These are phyloP conservation scores for Takifugu ocellatus DNA, from an alignment of 2,797 vertebrate species.

Conservation along the genomic window DNA sequence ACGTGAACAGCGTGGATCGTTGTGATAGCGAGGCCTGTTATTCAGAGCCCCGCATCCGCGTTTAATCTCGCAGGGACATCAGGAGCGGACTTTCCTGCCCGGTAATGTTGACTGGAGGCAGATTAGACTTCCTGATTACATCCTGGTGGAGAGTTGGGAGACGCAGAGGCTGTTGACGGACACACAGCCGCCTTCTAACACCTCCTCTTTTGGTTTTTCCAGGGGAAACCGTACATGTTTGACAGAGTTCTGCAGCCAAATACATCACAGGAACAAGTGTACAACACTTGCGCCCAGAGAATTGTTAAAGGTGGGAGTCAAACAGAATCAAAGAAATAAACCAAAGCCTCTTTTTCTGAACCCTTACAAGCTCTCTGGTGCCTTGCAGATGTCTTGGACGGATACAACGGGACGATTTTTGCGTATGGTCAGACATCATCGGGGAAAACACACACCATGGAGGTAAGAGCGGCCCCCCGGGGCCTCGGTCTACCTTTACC, in stretches of 20 bases:
- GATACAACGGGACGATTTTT: constrained; percentile 99
- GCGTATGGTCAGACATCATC: constrained; percentile 98
- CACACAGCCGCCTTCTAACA: neutral
- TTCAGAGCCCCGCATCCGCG: too few species aligned
- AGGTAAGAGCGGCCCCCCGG: constrained; percentile 74
- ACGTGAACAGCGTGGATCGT: too few species aligned
- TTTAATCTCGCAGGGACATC: too few species aligned
- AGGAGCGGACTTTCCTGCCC: neutral
- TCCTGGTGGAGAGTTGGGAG: too few species aligned
- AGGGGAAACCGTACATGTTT: constrained; percentile 93
- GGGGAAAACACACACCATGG: constrained; percentile 99
- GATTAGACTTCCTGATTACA: neutral
- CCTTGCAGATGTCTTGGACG: constrained; percentile 91
- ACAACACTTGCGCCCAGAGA: constrained; percentile 95
- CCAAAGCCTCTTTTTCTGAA: neutral
- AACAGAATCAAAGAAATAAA: neutral
- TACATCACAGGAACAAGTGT: constrained; percentile 95
- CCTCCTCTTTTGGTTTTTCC: neutral
- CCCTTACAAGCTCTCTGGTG: neutral
- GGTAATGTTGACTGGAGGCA: neutral
- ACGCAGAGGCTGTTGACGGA: neutral
- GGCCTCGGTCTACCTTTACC: neutral
- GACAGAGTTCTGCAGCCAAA: constrained; percentile 93
- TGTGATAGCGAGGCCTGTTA: too few species aligned
- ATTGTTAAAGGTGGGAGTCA: constrained; percentile 90